Evolutionary conservation across 2,888 invertebrate species (phyloP).

Genomic region (Oscheius onirici): DNA sequence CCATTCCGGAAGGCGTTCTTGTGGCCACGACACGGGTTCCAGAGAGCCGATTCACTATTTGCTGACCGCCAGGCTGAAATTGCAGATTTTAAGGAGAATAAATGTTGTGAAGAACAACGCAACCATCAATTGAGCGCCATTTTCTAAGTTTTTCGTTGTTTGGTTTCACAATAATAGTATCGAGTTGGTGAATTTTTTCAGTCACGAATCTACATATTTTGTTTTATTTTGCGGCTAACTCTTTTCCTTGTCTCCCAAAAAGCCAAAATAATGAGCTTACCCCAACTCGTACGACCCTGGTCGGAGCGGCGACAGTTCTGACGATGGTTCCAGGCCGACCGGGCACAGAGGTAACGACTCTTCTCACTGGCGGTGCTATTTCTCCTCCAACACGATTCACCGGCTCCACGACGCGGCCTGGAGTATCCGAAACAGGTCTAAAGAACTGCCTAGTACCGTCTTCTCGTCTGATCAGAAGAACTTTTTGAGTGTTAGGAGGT

Average conservation of each 20-base stretch:
- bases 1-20: not conserved
- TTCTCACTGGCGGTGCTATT: not conserved
- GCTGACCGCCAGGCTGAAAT: constrained; percentile 27
- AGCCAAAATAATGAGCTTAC: not conserved
- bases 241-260: no score
- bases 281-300: constrained; percentile 9
- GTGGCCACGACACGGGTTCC: not conserved
- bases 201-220: no score
- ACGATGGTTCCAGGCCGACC: constrained; percentile 6
- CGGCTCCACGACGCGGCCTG: not conserved
- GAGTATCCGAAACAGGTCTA: constrained; percentile 28
- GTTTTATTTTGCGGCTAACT: no score
- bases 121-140: no score
- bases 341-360: constrained; percentile 14
- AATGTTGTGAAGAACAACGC: no score
- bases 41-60: constrained; percentile 23
- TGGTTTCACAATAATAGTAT: no score
- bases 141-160: no score
- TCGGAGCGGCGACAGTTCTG: constrained; percentile 12
- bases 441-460: constrained; percentile 42
- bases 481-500: constrained; percentile 10
- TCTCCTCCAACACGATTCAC: not conserved
- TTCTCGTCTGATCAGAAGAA: constrained; percentile 38
- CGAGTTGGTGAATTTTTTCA: no score
- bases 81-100: not conserved